Percentiles rank a stretch among this genome's conserved stretches.
phyloP scores from a whole-genome alignment of 2,888 invertebrate genomes.

The Eupithecia centaureata region DNA sequence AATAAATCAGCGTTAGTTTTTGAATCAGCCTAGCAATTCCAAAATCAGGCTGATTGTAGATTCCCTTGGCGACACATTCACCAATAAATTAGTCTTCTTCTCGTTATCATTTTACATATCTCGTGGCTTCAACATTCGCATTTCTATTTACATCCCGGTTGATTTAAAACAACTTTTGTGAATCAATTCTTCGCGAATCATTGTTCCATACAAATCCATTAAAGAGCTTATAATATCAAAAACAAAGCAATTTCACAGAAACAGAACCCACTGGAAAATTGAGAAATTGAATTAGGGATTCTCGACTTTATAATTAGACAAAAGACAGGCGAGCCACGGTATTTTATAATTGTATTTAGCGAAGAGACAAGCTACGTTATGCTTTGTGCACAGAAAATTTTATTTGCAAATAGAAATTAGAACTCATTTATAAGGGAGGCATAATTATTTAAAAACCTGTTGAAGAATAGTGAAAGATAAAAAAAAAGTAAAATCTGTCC shows the following conservation, averaged over 20 bases:
- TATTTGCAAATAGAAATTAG: constrained; percentile 2
- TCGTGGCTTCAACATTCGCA: not conserved
- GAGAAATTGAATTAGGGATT: constrained; percentile 39
- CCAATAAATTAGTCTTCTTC: no score
- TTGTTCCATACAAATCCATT: constrained; percentile 5
- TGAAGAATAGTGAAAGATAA: no score
- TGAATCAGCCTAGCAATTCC: no score
- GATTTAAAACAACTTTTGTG: not conserved
- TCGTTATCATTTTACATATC: not conserved
- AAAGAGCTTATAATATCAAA: constrained; percentile 9
- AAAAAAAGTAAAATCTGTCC: no score
- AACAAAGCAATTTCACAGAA: constrained; percentile 33
- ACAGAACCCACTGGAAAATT: constrained; percentile 21
- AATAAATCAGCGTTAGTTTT: no score
- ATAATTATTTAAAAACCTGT: no score
- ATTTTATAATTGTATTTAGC: constrained; percentile 39
- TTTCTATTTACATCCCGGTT: not conserved
- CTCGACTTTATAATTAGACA: constrained; percentile 40
- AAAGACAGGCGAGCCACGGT: constrained; percentile 39
- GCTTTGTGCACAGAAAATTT: constrained; percentile 6
- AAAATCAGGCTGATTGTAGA: no score
- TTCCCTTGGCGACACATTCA: not conserved
- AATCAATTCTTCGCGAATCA: not conserved
- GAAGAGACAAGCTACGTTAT: constrained; percentile 18
- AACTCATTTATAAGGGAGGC: no score